Percentiles rank a stretch among this genome's conserved stretches.
These are phyloP conservation scores for Drosophila mauritiana DNA, from an alignment of 1,140 invertebrate genomes.

Conservation along the genomic window DNA sequence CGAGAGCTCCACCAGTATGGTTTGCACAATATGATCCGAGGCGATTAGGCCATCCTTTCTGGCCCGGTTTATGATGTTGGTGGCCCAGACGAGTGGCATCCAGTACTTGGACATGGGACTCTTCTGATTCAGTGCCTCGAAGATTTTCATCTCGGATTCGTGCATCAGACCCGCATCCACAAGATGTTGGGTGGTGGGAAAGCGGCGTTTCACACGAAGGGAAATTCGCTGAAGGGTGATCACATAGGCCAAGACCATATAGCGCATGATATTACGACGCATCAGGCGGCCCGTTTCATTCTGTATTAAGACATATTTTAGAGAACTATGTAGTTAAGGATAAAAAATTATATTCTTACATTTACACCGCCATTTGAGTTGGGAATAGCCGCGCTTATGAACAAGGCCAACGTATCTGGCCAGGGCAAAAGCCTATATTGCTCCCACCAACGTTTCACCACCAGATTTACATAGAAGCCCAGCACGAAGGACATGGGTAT, in stretches of 20 bases:
- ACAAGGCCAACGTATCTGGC: constrained; percentile 95
- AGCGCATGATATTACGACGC: constrained; percentile 95
- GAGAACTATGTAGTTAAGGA: neutral
- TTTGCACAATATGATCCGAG: constrained; percentile 95
- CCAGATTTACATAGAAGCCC: constrained; percentile 96
- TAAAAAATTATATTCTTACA: constrained; percentile 86
- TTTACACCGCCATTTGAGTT: constrained; percentile 88
- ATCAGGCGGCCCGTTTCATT: constrained; percentile 93
- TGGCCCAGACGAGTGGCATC: constrained; percentile 96
- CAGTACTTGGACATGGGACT: constrained; percentile 96
- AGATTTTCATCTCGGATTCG: constrained; percentile 95
- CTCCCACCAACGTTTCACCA: constrained; percentile 97
- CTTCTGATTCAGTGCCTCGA: constrained; percentile 94
- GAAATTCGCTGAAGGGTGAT: constrained; percentile 94
- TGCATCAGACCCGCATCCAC: constrained; percentile 96
- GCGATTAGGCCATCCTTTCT: constrained; percentile 92
- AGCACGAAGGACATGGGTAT: constrained; percentile 97
- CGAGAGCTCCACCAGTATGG: constrained; percentile 92
- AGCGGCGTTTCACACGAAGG: constrained; percentile 93
- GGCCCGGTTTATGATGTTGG: constrained; percentile 94
- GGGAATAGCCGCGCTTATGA: constrained; percentile 95
- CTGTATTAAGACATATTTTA: constrained; percentile 84
- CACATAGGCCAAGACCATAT: constrained; percentile 94
- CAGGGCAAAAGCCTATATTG: constrained; percentile 95
- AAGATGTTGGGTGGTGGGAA: constrained; percentile 95